Evolutionary conservation across 1,140 invertebrate genomes (phyloP).

Genomic region (Saccostrea glomerata): DNA sequence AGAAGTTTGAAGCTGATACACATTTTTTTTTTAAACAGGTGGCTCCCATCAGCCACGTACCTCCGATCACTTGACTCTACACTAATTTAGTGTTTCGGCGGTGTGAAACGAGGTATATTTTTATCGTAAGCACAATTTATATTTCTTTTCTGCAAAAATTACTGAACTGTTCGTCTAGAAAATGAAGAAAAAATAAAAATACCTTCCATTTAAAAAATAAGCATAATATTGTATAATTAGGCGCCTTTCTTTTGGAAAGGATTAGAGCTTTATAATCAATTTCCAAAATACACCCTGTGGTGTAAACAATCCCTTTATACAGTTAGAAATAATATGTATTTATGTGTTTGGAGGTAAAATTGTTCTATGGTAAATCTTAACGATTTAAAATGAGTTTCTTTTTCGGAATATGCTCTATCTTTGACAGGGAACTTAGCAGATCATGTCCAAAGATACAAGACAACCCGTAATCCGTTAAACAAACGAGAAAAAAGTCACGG

Average conservation of each 20-base stretch:
- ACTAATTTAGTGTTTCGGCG: too few relatives aligned
- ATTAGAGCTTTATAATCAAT: too few relatives aligned
- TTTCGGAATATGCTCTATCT: constrained; percentile 10
- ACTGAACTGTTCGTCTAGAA: not conserved
- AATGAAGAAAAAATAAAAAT: not conserved
- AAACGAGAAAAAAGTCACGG: not conserved
- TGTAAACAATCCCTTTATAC: not conserved
- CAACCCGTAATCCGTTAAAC: not conserved
- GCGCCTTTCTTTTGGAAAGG: not conserved
- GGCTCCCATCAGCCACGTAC: too few relatives aligned
- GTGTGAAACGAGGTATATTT: too few relatives aligned
- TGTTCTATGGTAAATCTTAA: not conserved
- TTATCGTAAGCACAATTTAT: too few relatives aligned
- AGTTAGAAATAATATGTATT: not conserved
- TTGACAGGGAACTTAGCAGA: not conserved
- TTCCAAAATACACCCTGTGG: not conserved
- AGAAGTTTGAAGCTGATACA: too few relatives aligned
- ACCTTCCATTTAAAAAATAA: not conserved
- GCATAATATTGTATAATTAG: constrained; percentile 20
- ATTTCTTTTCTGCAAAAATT: not conserved
- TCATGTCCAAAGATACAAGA: not conserved
- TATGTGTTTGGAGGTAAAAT: not conserved
- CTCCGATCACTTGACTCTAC: too few relatives aligned
- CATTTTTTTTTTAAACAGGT: too few relatives aligned
- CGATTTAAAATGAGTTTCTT: not conserved